phyloP scores from a whole-genome alignment of 2,113 vertebrate species.

The Peucedramus taeniatus region DNA sequence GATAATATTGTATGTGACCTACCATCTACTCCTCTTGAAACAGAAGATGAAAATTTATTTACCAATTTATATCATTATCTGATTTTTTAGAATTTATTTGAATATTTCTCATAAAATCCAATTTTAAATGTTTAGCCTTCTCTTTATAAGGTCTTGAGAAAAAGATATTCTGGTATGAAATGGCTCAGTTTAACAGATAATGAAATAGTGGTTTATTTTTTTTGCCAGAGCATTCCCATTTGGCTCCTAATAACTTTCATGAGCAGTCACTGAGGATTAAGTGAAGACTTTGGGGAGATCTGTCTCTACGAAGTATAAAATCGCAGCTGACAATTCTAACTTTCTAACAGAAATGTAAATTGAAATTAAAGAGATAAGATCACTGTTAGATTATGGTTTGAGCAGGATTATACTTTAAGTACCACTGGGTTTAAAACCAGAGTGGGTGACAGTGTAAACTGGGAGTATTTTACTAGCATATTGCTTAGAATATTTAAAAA shows the following conservation, averaged over 20 bases:
- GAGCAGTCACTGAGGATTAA: neutral
- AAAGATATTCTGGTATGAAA: neutral
- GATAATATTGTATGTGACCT: neutral
- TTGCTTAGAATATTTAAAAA: neutral
- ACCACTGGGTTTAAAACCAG: neutral
- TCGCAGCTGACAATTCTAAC: neutral
- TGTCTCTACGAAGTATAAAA: neutral
- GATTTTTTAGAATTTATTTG: neutral
- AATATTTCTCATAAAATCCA: neutral
- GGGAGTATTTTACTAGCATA: neutral
- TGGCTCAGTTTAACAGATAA: neutral
- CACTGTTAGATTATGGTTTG: neutral
- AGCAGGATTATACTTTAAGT: neutral
- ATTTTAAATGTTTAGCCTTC: neutral
- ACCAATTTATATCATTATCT: neutral
- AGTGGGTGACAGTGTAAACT: neutral
- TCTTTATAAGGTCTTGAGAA: neutral
- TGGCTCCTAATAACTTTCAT: neutral
- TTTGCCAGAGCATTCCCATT: neutral
- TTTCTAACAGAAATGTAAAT: slow-evolving; percentile 3
- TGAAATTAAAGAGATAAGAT: neutral
- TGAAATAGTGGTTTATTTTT: neutral
- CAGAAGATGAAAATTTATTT: neutral
- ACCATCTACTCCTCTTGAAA: neutral
- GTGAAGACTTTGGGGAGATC: neutral